These are phyloP conservation scores for Brachirus orientalis DNA, from an alignment of 2,113 vertebrate species.

Conservation along the genomic window DNA sequence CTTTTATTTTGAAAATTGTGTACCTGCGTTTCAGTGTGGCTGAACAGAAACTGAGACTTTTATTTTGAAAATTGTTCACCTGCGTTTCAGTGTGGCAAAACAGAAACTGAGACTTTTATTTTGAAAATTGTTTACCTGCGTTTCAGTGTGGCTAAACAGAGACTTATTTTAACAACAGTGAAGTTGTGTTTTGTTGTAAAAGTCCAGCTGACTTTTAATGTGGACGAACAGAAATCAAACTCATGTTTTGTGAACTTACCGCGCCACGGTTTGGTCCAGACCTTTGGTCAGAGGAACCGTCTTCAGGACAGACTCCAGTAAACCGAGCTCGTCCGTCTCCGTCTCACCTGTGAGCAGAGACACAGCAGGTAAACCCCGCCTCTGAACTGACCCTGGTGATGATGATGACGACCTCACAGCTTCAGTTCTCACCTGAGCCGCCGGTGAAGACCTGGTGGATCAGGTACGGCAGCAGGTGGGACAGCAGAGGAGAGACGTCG, in stretches of 20 bases:
- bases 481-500: constrained; percentile 87
- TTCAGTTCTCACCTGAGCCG: constrained; percentile 60
- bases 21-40: too few species aligned
- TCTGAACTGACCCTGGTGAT: not conserved
- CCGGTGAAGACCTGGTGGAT: constrained; percentile 64
- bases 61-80: too few species aligned
- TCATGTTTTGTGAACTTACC: constrained; percentile 76
- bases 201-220: too few species aligned
- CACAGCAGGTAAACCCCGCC: not conserved
- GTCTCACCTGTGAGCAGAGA: constrained; percentile 65
- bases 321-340: constrained; percentile 1
- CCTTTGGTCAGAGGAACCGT: constrained; percentile 81
- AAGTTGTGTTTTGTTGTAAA: too few species aligned
- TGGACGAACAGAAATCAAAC: too few species aligned
- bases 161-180: too few species aligned
- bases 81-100: too few species aligned
- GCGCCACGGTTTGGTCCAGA: constrained; percentile 83
- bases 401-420: fast-evolving
- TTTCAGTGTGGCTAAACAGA: too few species aligned
- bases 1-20: too few species aligned
- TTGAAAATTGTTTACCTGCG: too few species aligned
- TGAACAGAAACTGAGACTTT: too few species aligned
- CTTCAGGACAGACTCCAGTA: constrained; percentile 85
- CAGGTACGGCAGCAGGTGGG: constrained; percentile 90
- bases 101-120: too few species aligned